These are phyloP conservation scores for Ips typographus DNA, from an alignment of 1,140 invertebrate species.

Conservation along the genomic window DNA sequence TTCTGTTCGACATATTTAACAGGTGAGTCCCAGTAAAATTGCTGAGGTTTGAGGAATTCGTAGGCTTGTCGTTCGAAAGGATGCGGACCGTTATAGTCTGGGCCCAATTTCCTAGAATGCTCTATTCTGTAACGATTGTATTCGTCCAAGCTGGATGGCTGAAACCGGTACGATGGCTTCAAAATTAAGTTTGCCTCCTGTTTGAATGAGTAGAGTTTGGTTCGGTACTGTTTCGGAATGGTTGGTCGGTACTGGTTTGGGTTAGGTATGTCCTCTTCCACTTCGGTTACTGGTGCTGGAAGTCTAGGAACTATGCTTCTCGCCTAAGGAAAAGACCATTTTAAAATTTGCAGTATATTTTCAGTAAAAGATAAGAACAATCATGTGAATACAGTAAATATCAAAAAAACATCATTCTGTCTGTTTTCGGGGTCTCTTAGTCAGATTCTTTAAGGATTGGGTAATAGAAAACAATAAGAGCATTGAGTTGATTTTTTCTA, in stretches of 20 bases:
- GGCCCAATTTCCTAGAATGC: constrained; percentile 38
- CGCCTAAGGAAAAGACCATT: constrained; percentile 7
- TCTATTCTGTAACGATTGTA: constrained; percentile 42
- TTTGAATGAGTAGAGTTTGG: constrained; percentile 43
- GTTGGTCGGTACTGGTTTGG: constrained; percentile 44
- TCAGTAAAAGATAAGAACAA: too few species aligned
- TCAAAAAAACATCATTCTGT: too few species aligned
- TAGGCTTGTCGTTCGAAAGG: constrained; percentile 48
- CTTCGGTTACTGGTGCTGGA: constrained; percentile 50
- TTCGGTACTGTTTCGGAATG: constrained; percentile 48
- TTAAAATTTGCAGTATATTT: not conserved
- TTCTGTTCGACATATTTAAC: constrained; percentile 31
- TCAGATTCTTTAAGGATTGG: too few species aligned
- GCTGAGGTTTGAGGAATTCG: constrained; percentile 36
- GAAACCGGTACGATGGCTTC: constrained; percentile 43
- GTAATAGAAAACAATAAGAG: too few species aligned
- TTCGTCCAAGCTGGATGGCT: constrained; percentile 38
- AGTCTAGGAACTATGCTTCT: constrained; percentile 29
- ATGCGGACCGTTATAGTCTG: constrained; percentile 48
- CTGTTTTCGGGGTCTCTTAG: too few species aligned
- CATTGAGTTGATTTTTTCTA: too few species aligned
- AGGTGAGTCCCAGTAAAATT: constrained; percentile 33
- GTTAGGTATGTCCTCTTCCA: constrained; percentile 47
- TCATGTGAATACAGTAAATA: too few species aligned
- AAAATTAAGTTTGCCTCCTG: constrained; percentile 46